phyloP scores from a whole-genome alignment of 2,888 invertebrate species.

The Epinotia brunnichana region DNA sequence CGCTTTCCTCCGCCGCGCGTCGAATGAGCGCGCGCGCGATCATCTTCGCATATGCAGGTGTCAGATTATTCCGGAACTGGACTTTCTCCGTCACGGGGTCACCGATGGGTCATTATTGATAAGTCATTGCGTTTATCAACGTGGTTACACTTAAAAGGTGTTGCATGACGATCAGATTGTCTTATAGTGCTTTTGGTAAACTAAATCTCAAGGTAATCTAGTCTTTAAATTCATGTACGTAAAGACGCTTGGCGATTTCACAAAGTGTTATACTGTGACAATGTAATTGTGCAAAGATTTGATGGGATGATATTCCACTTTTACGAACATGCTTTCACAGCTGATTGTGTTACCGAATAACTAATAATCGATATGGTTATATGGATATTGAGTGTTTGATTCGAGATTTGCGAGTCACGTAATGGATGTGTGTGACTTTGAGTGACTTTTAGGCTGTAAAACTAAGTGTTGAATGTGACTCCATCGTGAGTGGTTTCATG shows the following conservation, averaged over 20 bases:
- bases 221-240: slow-evolving; percentile 28
- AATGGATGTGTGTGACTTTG: not conserved
- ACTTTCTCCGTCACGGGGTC: slow-evolving; percentile 74
- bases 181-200: slow-evolving; percentile 34
- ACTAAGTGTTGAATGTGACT: not conserved
- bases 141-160: slow-evolving; percentile 51
- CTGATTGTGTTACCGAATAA: slow-evolving; percentile 63
- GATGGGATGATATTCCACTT: slow-evolving; percentile 51
- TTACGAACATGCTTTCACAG: slow-evolving; percentile 64
- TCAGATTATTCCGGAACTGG: slow-evolving; percentile 78
- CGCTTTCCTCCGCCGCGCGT: slow-evolving; percentile 61
- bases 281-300: slow-evolving; percentile 35
- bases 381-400: slow-evolving; percentile 49
- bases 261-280: slow-evolving; percentile 9
- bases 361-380: slow-evolving; percentile 59
- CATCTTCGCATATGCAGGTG: slow-evolving; percentile 70
- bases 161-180: slow-evolving; percentile 50
- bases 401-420: slow-evolving; percentile 16
- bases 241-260: not conserved
- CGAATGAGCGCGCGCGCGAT: slow-evolving; percentile 73
- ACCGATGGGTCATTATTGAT: slow-evolving; percentile 64
- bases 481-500: not conserved
- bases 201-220: slow-evolving; percentile 26
- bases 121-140: slow-evolving; percentile 57
- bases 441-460: not conserved